Conservation (phyloP, 2,888 invertebrate genomes). For the Mythimna lalbum region DNA sequence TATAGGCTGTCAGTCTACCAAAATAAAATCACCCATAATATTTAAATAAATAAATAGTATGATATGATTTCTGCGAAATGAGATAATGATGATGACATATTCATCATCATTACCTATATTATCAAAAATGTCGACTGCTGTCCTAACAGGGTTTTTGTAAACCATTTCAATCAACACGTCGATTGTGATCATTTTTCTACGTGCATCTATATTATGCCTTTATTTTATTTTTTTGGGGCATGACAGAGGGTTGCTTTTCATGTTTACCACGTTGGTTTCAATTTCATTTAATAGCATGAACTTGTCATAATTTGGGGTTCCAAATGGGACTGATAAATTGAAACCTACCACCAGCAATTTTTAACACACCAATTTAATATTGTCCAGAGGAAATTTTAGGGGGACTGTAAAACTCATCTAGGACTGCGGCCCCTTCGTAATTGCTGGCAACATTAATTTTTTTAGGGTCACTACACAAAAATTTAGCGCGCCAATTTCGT, state of each 20-base stretch:
- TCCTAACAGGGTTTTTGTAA: background rate
- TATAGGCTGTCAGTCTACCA: too few relatives aligned
- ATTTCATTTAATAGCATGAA: slow-evolving; percentile 34
- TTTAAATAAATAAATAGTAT: too few relatives aligned
- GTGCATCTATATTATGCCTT: background rate
- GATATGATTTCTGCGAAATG: slow-evolving; percentile 9
- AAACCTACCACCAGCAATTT: slow-evolving; percentile 14
- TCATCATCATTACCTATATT: background rate
- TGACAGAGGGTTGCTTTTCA: slow-evolving; percentile 6
- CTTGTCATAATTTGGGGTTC: slow-evolving; percentile 19
- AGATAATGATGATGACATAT: too few relatives aligned
- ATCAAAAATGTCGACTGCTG: background rate
- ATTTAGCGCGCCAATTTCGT: slow-evolving; percentile 8
- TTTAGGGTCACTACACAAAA: slow-evolving; percentile 16
- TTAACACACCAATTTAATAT: slow-evolving; percentile 26
- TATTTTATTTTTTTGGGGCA: slow-evolving; percentile 1
- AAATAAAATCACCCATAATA: too few relatives aligned
- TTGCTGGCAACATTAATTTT: slow-evolving; percentile 35
- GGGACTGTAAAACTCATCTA: slow-evolving; percentile 32
- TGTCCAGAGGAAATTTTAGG: slow-evolving; percentile 34
- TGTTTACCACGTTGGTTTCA: slow-evolving; percentile 18
- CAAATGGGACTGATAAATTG: slow-evolving; percentile 25
- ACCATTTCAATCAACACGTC: background rate
- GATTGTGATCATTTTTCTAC: background rate
- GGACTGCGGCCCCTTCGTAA: slow-evolving; percentile 26